Evolutionary conservation across 1,140 invertebrate species (phyloP).

Genomic region (Ceratosolen solmsi): DNA sequence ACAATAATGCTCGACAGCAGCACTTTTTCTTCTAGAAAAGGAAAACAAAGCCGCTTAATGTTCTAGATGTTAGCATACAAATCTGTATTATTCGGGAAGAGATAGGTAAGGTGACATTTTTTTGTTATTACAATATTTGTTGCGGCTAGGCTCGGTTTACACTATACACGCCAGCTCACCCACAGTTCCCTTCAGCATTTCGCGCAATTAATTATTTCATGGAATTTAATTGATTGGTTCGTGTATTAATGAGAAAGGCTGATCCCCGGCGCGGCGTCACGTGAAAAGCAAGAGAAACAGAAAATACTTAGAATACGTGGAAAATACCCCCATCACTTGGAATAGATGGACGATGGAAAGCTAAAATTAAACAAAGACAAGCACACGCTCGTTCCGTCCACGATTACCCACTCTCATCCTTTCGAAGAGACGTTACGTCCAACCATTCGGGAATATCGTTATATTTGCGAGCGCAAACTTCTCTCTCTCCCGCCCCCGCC

Average conservation of each 20-base stretch:
- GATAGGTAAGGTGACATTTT: neutral
- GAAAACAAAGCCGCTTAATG: constrained; percentile 10
- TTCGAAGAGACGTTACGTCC: constrained; percentile 37
- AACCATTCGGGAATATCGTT: constrained; percentile 50
- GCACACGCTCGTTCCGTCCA: constrained; percentile 56
- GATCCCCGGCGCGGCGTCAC: constrained; percentile 18
- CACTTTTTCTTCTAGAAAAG: neutral
- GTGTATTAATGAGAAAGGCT: constrained; percentile 40
- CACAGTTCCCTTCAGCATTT: too few relatives aligned
- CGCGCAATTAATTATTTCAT: constrained; percentile 46
- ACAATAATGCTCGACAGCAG: neutral
- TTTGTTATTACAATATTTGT: constrained; percentile 13
- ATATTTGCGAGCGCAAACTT: constrained; percentile 42
- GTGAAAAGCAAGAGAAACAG: constrained; percentile 50
- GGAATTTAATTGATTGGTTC: constrained; percentile 53
- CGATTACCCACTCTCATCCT: constrained; percentile 49
- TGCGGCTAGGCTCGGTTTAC: too few relatives aligned
- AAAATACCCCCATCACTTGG: constrained; percentile 56
- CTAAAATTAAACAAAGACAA: constrained; percentile 69
- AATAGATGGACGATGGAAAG: constrained; percentile 60
- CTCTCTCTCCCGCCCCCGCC: neutral
- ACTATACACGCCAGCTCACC: too few relatives aligned
- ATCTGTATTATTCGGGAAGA: neutral
- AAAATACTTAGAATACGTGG: constrained; percentile 55
- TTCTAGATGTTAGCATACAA: neutral